Evolutionary conservation across 1,140 invertebrate species (phyloP).

Genomic region (Zaprionus davidi): DNA sequence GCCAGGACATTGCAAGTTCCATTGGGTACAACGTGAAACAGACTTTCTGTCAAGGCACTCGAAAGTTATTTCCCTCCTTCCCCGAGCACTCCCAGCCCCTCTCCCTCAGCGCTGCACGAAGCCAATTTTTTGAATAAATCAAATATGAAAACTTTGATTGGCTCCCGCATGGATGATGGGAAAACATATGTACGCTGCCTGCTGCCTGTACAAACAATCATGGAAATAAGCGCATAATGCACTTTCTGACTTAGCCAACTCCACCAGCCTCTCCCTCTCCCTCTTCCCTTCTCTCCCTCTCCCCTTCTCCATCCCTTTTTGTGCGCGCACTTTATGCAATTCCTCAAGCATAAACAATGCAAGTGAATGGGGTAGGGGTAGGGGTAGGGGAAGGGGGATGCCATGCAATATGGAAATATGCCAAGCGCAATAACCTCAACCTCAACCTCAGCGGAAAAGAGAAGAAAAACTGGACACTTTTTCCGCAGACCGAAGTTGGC

Average conservation of each 20-base stretch:
- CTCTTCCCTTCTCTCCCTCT: background rate
- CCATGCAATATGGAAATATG: constrained; percentile 32
- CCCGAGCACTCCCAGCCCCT: background rate
- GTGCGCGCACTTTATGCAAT: constrained; percentile 18
- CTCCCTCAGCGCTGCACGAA: background rate
- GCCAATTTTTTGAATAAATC: constrained; percentile 42
- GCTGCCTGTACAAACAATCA: background rate
- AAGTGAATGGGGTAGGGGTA: too few relatives aligned
- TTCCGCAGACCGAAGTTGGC: background rate
- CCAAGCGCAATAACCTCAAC: constrained; percentile 8
- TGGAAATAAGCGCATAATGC: constrained; percentile 13
- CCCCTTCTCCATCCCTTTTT: background rate
- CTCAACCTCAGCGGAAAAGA: background rate
- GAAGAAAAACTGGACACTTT: background rate
- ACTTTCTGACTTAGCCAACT: constrained; percentile 2
- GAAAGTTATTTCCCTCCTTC: constrained; percentile 11
- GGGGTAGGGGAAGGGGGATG: background rate
- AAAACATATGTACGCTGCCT: constrained; percentile 7
- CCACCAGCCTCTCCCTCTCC: too few relatives aligned
- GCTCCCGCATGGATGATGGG: constrained; percentile 26
- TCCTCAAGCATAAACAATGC: constrained; percentile 33
- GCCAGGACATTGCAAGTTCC: constrained; percentile 3
- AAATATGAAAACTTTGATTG: constrained; percentile 56
- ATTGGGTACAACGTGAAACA: background rate
- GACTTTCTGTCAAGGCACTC: background rate